phyloP scores from a whole-genome alignment of 1,140 invertebrate genomes.

The Oreohelix idahoensis region DNA sequence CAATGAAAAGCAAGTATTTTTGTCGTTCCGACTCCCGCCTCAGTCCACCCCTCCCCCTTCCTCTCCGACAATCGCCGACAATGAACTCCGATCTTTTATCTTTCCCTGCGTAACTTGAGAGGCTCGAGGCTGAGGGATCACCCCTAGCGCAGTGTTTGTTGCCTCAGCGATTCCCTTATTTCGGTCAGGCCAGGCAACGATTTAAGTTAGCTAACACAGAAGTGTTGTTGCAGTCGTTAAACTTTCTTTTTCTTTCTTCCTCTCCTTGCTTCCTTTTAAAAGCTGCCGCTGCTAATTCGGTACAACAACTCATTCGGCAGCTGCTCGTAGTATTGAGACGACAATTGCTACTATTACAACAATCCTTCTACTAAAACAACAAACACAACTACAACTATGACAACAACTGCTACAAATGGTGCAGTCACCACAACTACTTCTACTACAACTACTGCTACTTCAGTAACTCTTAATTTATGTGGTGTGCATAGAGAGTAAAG shows the following conservation, averaged over 20 bases:
- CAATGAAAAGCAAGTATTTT: background rate
- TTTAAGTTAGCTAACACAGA: too few relatives aligned
- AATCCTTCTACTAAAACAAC: too few relatives aligned
- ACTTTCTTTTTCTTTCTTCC: too few relatives aligned
- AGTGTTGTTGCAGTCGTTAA: too few relatives aligned
- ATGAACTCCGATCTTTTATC: background rate
- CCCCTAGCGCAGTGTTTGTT: background rate
- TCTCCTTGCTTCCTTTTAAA: too few relatives aligned
- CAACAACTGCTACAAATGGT: background rate
- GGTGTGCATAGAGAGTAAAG: too few relatives aligned
- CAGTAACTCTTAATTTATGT: background rate
- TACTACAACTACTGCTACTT: background rate
- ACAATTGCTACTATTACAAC: too few relatives aligned
- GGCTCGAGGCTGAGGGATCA: background rate
- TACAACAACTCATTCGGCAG: too few relatives aligned
- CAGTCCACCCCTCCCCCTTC: background rate
- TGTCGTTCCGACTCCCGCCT: slow-evolving; percentile 8
- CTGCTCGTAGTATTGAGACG: too few relatives aligned
- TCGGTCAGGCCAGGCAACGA: background rate
- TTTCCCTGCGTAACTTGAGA: background rate
- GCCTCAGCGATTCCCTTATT: background rate
- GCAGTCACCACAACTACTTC: background rate
- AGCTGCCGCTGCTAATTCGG: too few relatives aligned
- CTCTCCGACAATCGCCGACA: background rate
- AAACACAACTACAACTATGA: background rate